A percentile compares a stretch with the other conserved stretches of the same genome.
Evolutionary conservation across 2,113 vertebrate genomes (phyloP).

Genomic region (Synodontis membranacea): DNA sequence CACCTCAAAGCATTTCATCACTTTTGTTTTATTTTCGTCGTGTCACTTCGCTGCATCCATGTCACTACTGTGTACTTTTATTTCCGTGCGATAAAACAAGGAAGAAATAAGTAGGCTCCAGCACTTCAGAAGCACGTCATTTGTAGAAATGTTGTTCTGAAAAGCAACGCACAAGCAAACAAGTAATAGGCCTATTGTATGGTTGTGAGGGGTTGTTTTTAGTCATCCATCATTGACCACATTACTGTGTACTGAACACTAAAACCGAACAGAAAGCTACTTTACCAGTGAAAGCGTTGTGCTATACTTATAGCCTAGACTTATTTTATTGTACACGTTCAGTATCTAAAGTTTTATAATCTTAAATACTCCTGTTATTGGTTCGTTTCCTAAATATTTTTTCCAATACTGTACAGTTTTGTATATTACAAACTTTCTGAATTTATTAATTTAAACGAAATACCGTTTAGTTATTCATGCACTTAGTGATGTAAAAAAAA

Average conservation of each 20-base stretch:
- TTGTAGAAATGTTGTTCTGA: conserved; percentile 40
- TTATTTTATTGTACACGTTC: conserved; percentile 75
- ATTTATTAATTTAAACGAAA: conserved; percentile 97
- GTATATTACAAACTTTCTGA: conserved; percentile 93
- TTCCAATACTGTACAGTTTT: conserved; percentile 98
- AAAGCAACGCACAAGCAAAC: conserved; percentile 56
- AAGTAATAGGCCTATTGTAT: conserved; percentile 37
- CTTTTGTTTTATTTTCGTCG: conserved; percentile 61
- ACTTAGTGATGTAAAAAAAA: conserved; percentile 91
- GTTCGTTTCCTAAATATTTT: conserved; percentile 84
- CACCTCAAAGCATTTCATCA: conserved; percentile 55
- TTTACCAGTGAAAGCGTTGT: conserved; percentile 60
- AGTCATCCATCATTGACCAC: conserved; percentile 72
- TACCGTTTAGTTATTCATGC: conserved; percentile 96
- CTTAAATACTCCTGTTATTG: conserved; percentile 76
- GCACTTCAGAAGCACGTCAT: conserved; percentile 61
- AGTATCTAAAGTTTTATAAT: conserved; percentile 78
- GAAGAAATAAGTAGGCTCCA: conserved; percentile 56
- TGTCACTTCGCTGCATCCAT: conserved; percentile 52
- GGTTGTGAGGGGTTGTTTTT: conserved; percentile 59
- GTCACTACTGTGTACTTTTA: conserved; percentile 40
- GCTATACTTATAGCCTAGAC: conserved; percentile 74
- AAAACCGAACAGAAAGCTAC: conserved; percentile 64
- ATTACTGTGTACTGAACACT: conserved; percentile 72
- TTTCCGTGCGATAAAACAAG: conserved; percentile 51